Base-by-base conservation (phyloP, 1,140 invertebrate species). In the Drusus annulatus region DNA sequence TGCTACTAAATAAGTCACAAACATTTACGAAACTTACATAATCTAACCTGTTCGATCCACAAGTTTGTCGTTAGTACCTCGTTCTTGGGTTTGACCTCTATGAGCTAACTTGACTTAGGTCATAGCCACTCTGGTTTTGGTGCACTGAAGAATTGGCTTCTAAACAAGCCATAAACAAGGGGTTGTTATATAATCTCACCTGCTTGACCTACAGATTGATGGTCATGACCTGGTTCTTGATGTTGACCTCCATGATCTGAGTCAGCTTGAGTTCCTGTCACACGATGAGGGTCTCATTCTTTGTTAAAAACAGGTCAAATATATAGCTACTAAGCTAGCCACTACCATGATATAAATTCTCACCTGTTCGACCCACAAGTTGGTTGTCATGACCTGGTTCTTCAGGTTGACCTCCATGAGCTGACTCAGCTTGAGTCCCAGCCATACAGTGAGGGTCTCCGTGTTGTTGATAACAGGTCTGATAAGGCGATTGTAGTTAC, bases 41-140 rank as follows among this genome's bases (percentile, higher is more conserved):
- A 2, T 13, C 36, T 45, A 8, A 96, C 95, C 92, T 96, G 95
- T 84, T 97, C 95, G 4, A 98, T 94, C 97, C 96, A 98, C 15
- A 98, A 91, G 87, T 98, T 98, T 0, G 97, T 98, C 15, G 97
- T 98, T 96, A 98, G 98, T 51, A 98, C 96, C 89, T 98, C 97
- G 88, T 97, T 98, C 87, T 97, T 97, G 68, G 97, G 85, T 87
- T 97, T 97, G 90, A 99, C 97, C 89, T 99, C 98, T 86, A 99
- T 98, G 21, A 99, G 91, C 87, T 99, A 98, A 0, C 97, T 36
- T 7, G 3, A 36, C 31, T 36, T 36, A 36, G 31, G 31, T 36
- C 31, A 8, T 36, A 36, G 6, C 31, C 31, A 36, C 3, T 36
- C 4, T 36, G 31, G 4, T 4, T 0, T 7, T 36, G 0, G 31